Conservation (phyloP, 2,113 vertebrate species). For the Microcebus griseorufus region DNA sequence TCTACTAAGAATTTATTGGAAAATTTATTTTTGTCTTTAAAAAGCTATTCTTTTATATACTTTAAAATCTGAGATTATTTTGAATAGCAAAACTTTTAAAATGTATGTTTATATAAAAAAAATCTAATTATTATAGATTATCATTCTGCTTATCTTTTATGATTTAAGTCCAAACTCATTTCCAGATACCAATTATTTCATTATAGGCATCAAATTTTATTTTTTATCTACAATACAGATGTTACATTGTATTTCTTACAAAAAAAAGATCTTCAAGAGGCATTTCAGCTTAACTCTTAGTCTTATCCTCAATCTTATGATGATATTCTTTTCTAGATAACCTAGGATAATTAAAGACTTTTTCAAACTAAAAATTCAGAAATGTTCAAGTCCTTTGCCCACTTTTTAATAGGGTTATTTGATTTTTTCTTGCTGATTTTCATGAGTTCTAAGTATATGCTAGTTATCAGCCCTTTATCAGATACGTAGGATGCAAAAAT, state of each 20-base stretch:
- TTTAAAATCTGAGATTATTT: slow-evolving; percentile 6
- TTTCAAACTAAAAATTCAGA: not conserved
- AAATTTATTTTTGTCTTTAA: not conserved
- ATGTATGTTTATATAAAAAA: not conserved
- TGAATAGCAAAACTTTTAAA: slow-evolving; percentile 17
- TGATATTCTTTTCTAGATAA: not conserved
- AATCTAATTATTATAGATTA: not conserved
- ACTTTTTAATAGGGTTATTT: too few species aligned
- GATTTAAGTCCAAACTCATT: not conserved
- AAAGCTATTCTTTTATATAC: not conserved
- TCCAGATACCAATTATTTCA: not conserved
- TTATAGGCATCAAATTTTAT: not conserved
- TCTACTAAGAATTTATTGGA: not conserved
- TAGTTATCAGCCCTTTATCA: too few species aligned
- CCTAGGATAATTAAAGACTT: not conserved
- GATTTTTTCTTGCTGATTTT: too few species aligned
- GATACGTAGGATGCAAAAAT: too few species aligned
- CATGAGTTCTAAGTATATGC: too few species aligned
- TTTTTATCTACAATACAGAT: not conserved
- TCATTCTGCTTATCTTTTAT: slow-evolving; percentile 1
- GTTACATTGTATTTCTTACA: not conserved
- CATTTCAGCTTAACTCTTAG: not conserved
- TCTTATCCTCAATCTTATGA: not conserved
- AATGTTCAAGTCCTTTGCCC: not conserved
- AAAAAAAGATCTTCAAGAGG: not conserved